A percentile compares a stretch with the other conserved stretches of the same genome.
These are phyloP conservation scores for Papilio glaucus DNA, from an alignment of 1,140 invertebrate genomes.

Conservation along the genomic window DNA sequence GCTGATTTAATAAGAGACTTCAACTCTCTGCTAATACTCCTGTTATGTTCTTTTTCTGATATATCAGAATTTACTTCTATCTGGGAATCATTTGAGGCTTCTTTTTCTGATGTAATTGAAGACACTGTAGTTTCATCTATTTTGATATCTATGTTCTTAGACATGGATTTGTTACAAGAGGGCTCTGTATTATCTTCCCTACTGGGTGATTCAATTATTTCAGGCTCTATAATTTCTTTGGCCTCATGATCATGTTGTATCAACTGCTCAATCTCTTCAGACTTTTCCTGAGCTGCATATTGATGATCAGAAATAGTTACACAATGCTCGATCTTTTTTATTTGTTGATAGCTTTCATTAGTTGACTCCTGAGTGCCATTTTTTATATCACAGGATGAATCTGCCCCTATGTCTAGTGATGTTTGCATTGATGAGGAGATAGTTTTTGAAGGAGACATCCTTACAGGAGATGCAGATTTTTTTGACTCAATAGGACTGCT, in stretches of 20 bases:
- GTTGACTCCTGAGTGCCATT: neutral
- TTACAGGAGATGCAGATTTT: neutral
- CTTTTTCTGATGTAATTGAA: constrained; percentile 21
- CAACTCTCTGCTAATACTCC: constrained; percentile 76
- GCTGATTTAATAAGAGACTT: constrained; percentile 79
- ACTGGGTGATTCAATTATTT: neutral
- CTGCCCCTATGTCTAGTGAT: neutral
- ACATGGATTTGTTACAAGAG: neutral
- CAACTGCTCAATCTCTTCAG: neutral
- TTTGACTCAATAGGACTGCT: neutral
- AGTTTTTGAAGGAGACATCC: neutral
- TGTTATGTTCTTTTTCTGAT: constrained; percentile 71
- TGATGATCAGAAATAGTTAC: constrained; percentile 11
- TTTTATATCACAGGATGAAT: constrained; percentile 16
- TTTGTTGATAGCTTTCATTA: neutral
- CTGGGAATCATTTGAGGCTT: constrained; percentile 63
- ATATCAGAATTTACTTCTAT: constrained; percentile 55
- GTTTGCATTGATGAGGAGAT: constrained; percentile 6
- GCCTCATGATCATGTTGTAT: neutral
- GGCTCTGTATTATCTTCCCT: neutral
- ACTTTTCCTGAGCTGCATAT: constrained; percentile 26
- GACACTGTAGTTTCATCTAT: constrained; percentile 4
- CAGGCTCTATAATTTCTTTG: neutral
- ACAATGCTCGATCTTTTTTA: neutral
- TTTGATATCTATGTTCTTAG: neutral